phyloP scores from a whole-genome alignment of 30 jellyfish, hydroid and myxozoan species.

The Hydra vulgaris region DNA sequence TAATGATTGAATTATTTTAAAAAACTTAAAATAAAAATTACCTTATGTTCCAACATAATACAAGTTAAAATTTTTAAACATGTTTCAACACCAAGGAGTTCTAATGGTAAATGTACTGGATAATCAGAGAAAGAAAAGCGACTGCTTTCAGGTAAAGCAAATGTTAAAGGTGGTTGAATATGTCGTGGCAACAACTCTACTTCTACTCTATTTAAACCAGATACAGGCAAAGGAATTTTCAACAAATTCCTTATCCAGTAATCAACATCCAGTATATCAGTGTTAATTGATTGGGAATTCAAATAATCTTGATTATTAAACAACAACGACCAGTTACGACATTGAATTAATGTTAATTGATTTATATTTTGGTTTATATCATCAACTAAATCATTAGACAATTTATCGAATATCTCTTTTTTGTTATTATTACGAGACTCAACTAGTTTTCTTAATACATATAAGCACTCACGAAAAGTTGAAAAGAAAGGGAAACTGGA shows the following conservation, averaged over 20 bases:
- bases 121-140: slow-evolving; percentile 65
- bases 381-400: not conserved
- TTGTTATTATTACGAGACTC: slow-evolving; percentile 39
- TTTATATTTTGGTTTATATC: slow-evolving; percentile 8
- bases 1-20: no score
- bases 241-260: slow-evolving; percentile 53
- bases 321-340: slow-evolving; percentile 31
- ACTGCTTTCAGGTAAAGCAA: slow-evolving; percentile 94
- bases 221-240: slow-evolving; percentile 56
- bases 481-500: slow-evolving; percentile 72
- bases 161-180: slow-evolving; percentile 86
- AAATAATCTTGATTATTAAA: slow-evolving; percentile 5
- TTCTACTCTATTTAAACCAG: slow-evolving; percentile 67
- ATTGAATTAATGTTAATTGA: slow-evolving; percentile 14
- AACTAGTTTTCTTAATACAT: slow-evolving; percentile 60
- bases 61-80: slow-evolving; percentile 75
- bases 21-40: not conserved
- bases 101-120: slow-evolving; percentile 79
- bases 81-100: slow-evolving; percentile 77
- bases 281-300: slow-evolving; percentile 6
- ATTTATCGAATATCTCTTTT: not conserved
- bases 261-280: slow-evolving; percentile 52
- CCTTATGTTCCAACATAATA: slow-evolving; percentile 79
- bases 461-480: slow-evolving; percentile 76
- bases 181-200: slow-evolving; percentile 84